Percentiles rank a stretch among this genome's conserved stretches.
Evolutionary conservation across 2,113 vertebrate genomes (phyloP).

Genomic region (Eonycteris spelaea): DNA sequence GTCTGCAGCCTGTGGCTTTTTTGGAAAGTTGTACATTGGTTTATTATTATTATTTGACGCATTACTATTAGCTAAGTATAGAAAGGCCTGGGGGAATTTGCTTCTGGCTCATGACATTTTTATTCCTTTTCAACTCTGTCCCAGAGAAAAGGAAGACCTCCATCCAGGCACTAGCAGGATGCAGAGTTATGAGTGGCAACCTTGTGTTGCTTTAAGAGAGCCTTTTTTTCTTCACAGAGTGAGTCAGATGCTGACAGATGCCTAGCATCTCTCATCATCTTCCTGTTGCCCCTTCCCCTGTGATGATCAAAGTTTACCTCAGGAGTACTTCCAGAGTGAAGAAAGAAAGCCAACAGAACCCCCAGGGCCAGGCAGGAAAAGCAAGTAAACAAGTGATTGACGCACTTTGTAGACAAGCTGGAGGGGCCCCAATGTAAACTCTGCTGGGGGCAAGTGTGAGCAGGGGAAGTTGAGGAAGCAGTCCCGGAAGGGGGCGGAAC

Average conservation of each 20-base stretch:
- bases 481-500: constrained; percentile 49
- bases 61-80: neutral
- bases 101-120: neutral
- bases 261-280: constrained; percentile 28
- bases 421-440: neutral
- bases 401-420: constrained; percentile 56
- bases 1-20: neutral
- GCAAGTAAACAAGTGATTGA: constrained; percentile 69
- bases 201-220: neutral
- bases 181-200: neutral
- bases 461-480: constrained; percentile 54
- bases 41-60: neutral
- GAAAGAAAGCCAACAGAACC: constrained; percentile 57
- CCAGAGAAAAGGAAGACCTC: neutral
- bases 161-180: neutral
- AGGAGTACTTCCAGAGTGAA: constrained; percentile 42
- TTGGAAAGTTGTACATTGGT: neutral
- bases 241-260: constrained; percentile 2
- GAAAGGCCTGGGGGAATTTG: neutral
- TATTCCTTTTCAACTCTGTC: neutral
- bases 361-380: constrained; percentile 56
- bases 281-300: constrained; percentile 38
- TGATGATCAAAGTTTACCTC: constrained; percentile 68
- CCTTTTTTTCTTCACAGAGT: neutral
- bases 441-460: neutral